These are phyloP conservation scores for Hemiscyllium ocellatum DNA, from an alignment of 2,113 vertebrate genomes.

Conservation along the genomic window DNA sequence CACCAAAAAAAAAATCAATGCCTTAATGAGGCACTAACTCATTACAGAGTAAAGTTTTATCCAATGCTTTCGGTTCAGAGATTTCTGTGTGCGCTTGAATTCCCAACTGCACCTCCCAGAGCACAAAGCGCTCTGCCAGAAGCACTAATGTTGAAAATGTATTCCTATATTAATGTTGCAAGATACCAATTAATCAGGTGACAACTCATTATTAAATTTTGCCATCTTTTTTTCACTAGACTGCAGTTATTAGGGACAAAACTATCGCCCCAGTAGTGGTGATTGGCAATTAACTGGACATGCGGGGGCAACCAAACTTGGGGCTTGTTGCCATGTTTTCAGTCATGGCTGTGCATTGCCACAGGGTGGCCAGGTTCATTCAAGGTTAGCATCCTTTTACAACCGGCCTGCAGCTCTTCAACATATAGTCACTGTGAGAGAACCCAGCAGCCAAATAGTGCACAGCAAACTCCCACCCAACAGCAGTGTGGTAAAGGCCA, in stretches of 20 bases:
- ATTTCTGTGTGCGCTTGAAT: not conserved
- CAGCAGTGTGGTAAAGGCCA: no score
- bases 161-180: not conserved
- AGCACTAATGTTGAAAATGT: not conserved
- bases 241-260: not conserved
- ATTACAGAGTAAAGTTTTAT: not conserved
- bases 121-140: not conserved
- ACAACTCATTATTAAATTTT: not conserved
- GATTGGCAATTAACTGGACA: not conserved
- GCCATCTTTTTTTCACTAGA: not conserved
- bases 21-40: not conserved
- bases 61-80: not conserved
- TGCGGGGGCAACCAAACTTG: not conserved
- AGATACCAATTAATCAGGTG: not conserved
- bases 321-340: not conserved
- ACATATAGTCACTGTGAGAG: no score
- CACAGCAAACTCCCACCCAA: no score
- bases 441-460: no score
- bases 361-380: no score
- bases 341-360: no score
- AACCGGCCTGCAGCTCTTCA: no score
- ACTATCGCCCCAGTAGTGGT: not conserved
- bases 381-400: no score
- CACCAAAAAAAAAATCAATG: conserved; percentile 4
- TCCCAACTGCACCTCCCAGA: not conserved